Evolutionary conservation across 2,888 invertebrate genomes (phyloP).

Genomic region (Latrodectus elegans): DNA sequence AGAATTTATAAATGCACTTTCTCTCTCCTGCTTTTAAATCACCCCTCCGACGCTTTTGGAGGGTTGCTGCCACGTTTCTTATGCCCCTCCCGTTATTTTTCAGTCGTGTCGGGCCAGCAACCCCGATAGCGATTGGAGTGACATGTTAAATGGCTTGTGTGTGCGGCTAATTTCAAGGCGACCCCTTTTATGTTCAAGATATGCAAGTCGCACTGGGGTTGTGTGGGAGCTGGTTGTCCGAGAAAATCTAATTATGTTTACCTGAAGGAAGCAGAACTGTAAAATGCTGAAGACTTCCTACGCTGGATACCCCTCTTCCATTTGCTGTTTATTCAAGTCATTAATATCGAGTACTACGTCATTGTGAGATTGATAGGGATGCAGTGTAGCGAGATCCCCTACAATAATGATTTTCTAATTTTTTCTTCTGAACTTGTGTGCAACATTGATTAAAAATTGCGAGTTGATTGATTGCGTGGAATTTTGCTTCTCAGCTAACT

Average conservation of each 20-base stretch:
- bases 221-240: constrained; percentile 9
- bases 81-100: constrained; percentile 11
- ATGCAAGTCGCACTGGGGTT: constrained; percentile 23
- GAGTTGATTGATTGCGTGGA: no score
- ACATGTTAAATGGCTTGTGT: constrained; percentile 60
- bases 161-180: constrained; percentile 59
- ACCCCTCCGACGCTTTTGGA: not conserved
- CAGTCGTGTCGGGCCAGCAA: constrained; percentile 1
- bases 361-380: no score
- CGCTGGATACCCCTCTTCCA: constrained; percentile 20
- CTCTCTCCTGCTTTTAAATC: not conserved
- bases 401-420: no score
- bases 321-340: no score
- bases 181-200: constrained; percentile 49
- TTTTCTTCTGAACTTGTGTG: no score
- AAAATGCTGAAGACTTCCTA: constrained; percentile 10
- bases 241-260: constrained; percentile 59
- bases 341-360: no score
- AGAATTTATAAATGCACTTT: not conserved
- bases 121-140: constrained; percentile 13
- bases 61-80: constrained; percentile 3
- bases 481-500: no score
- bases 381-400: no score
- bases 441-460: no score
- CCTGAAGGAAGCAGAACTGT: constrained; percentile 23